Conservation (phyloP, 2,113 vertebrate species). For the Brachypodius melanocephalos region DNA sequence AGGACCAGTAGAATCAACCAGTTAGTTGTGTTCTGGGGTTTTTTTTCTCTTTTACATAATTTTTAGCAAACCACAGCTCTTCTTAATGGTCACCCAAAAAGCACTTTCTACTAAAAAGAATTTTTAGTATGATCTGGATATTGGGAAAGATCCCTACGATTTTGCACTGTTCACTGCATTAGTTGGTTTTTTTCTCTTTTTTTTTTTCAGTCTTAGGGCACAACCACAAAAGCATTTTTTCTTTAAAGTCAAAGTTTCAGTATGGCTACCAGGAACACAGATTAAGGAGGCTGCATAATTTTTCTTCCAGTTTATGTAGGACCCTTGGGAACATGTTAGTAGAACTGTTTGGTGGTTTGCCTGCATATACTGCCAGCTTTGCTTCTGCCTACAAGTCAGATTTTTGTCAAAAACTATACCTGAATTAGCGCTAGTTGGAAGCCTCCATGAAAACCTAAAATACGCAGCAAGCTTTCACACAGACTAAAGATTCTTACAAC, state of each 20-base stretch:
- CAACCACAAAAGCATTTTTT: neutral
- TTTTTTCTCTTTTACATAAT: neutral
- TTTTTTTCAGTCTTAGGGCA: neutral
- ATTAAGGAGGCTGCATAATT: neutral
- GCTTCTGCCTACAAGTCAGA: neutral
- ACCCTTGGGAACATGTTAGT: neutral
- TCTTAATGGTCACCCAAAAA: neutral
- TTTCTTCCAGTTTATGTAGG: neutral
- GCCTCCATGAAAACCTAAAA: neutral
- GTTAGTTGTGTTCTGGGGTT: neutral
- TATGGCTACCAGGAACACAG: neutral
- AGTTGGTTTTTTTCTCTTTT: fast-evolving
- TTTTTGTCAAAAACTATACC: neutral
- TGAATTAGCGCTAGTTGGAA: neutral
- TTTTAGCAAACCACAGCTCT: neutral
- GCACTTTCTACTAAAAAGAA: neutral
- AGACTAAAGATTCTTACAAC: neutral
- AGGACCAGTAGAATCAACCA: neutral
- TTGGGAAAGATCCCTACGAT: neutral
- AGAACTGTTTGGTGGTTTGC: neutral
- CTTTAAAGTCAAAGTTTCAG: neutral
- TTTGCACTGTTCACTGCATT: neutral
- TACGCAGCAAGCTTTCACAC: neutral
- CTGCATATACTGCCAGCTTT: neutral
- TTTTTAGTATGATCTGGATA: neutral